These are phyloP conservation scores for Serrognathus titanus DNA, from an alignment of 2,888 invertebrate genomes.

Conservation along the genomic window DNA sequence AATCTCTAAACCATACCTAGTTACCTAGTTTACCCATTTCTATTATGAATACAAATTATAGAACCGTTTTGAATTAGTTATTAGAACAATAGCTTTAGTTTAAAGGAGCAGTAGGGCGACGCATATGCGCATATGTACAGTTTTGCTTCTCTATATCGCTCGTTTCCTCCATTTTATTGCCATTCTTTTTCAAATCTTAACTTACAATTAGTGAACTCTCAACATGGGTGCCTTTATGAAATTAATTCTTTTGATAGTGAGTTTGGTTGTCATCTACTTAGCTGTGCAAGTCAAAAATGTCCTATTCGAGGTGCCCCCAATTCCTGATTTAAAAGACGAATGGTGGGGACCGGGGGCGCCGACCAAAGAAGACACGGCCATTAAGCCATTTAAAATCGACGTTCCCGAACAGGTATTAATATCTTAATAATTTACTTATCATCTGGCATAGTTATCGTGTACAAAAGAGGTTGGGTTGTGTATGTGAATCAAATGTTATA, in stretches of 20 bases:
- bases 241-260: slow-evolving; percentile 7
- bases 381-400: slow-evolving; percentile 58
- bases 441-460: no score
- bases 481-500: no score
- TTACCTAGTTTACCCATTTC: no score
- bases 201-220: background rate
- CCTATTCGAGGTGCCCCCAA: slow-evolving; percentile 14
- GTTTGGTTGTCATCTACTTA: slow-evolving; percentile 9
- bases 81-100: no score
- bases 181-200: background rate
- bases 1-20: no score
- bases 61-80: no score
- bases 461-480: no score
- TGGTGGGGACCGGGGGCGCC: slow-evolving; percentile 58
- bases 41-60: no score
- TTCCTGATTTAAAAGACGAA: slow-evolving; percentile 36
- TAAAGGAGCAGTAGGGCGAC: no score
- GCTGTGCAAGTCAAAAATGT: slow-evolving; percentile 14
- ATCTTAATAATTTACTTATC: background rate
- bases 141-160: no score
- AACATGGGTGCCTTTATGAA: slow-evolving; percentile 12
- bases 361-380: slow-evolving; percentile 49
- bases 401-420: slow-evolving; percentile 54
- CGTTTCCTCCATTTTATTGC: no score
- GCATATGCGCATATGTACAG: no score